Percentiles rank a stretch among this genome's conserved stretches.
phyloP scores from a whole-genome alignment of 2,888 invertebrate genomes.

The Pilophorus perplexus region DNA sequence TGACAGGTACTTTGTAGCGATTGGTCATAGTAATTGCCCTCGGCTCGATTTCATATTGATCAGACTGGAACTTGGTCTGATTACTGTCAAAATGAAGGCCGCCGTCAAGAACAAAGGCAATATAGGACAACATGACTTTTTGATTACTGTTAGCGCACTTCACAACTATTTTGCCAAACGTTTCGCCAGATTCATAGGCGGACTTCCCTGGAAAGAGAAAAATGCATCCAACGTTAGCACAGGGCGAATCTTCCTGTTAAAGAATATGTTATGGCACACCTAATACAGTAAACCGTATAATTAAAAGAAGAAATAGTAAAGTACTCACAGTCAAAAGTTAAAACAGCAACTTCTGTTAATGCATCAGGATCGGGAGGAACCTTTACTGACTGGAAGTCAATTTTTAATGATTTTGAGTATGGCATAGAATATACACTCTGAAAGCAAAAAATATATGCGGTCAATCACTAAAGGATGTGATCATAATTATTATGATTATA shows the following conservation, averaged over 20 bases:
- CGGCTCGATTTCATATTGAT: conserved; percentile 50
- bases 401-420: conserved; percentile 63
- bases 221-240: neutral
- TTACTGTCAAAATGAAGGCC: conserved; percentile 60
- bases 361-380: conserved; percentile 64
- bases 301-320: neutral
- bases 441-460: conserved; percentile 45
- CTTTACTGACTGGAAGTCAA: conserved; percentile 65
- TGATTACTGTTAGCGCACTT: conserved; percentile 53
- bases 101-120: conserved; percentile 60
- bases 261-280: neutral
- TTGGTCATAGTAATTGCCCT: conserved; percentile 66
- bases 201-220: conserved; percentile 56
- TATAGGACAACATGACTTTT: conserved; percentile 64
- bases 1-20: conserved; percentile 69
- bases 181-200: conserved; percentile 58
- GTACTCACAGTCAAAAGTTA: conserved; percentile 69
- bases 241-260: neutral
- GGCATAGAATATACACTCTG: conserved; percentile 60
- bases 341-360: conserved; percentile 63
- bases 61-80: conserved; percentile 52
- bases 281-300: neutral
- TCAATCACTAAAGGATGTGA: no score
- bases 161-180: conserved; percentile 59
- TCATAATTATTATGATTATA: neutral